A percentile compares a stretch with the other conserved stretches of the same genome.
Evolutionary conservation across 2,113 vertebrate species (phyloP).

Genomic region (Brachypodius melanocephalos): DNA sequence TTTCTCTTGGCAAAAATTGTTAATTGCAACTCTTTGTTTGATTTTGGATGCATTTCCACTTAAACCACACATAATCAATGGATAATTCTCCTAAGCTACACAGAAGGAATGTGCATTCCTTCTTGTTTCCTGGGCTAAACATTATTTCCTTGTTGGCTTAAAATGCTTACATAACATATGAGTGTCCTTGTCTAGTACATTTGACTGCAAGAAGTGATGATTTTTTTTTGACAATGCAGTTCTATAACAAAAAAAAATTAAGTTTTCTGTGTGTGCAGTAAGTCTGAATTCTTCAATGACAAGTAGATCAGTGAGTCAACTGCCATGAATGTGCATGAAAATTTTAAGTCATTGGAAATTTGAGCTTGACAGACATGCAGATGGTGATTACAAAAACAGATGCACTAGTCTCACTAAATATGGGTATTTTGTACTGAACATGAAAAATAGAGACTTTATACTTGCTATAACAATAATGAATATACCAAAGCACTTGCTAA

Average conservation of each 20-base stretch:
- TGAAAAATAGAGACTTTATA: neutral
- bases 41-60: neutral
- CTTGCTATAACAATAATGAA: neutral
- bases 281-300: neutral
- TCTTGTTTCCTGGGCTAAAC: neutral
- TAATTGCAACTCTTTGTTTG: neutral
- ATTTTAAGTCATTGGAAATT: neutral
- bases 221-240: neutral
- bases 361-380: neutral
- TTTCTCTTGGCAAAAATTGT: neutral
- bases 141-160: neutral
- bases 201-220: neutral
- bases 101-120: neutral
- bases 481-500: neutral
- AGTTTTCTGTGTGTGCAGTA: neutral
- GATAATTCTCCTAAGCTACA: neutral
- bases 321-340: neutral
- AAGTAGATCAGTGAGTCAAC: neutral
- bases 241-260: neutral
- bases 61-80: neutral
- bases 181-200: neutral
- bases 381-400: neutral
- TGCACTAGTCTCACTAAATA: neutral
- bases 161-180: neutral
- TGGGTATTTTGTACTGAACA: neutral